These are phyloP conservation scores for Bursaphelenchus okinawaensis DNA, from an alignment of 2,888 invertebrate genomes.

Conservation along the genomic window DNA sequence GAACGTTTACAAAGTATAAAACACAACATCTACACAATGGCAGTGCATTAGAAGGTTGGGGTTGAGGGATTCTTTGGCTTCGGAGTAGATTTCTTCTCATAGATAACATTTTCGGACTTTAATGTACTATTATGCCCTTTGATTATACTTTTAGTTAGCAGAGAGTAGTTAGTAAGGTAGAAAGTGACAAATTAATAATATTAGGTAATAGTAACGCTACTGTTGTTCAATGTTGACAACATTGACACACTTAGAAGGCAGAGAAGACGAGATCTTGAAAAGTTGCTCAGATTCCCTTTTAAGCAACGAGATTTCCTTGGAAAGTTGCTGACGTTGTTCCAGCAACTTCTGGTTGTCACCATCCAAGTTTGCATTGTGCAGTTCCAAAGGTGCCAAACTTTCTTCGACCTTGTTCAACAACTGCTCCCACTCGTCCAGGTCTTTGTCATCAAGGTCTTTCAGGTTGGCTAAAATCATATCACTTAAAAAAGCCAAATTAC, in stretches of 20 bases:
- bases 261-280: conserved; percentile 71
- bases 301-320: conserved; percentile 34
- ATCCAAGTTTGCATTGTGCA: not conserved
- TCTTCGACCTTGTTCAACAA: conserved; percentile 41
- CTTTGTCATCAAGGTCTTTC: conserved; percentile 47
- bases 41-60: not conserved
- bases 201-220: too few relatives aligned
- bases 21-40: not conserved
- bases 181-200: too few relatives aligned
- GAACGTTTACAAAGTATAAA: not conserved
- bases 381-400: not conserved
- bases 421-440: conserved; percentile 58
- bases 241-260: conserved; percentile 75
- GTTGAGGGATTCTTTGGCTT: too few relatives aligned
- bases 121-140: too few relatives aligned
- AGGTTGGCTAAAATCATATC: conserved; percentile 48
- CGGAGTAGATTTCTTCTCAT: too few relatives aligned
- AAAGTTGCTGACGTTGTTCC: conserved; percentile 10
- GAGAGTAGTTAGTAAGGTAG: too few relatives aligned
- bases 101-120: too few relatives aligned
- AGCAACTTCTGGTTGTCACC: conserved; percentile 9
- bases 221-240: conserved; percentile 39
- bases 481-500: too few relatives aligned
- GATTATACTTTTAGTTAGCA: too few relatives aligned
- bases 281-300: conserved; percentile 62